Conservation (phyloP, 1,140 invertebrate species). For the Chrysoperla carnea region DNA sequence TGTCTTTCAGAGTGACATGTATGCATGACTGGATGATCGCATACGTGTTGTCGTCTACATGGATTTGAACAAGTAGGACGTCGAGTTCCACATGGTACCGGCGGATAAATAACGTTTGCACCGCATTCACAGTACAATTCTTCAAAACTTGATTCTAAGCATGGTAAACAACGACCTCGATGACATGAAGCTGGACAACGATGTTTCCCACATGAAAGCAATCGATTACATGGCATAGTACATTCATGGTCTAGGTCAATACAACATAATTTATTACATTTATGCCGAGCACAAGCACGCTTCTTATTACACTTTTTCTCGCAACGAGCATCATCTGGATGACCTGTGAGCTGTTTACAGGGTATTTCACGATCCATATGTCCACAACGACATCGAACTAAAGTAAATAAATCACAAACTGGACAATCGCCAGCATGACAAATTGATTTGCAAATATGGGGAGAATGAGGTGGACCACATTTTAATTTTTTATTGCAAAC, state of each 20-base stretch:
- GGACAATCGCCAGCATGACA: conserved; percentile 74
- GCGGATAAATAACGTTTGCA: conserved; percentile 65
- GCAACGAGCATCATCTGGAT: conserved; percentile 58
- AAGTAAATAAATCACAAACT: conserved; percentile 57
- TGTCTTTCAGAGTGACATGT: conserved; percentile 49
- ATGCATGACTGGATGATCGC: conserved; percentile 66
- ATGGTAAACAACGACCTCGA: conserved; percentile 68
- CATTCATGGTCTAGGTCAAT: conserved; percentile 75
- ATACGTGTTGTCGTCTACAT: conserved; percentile 60
- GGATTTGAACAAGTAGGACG: conserved; percentile 59
- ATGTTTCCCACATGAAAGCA: conserved; percentile 69
- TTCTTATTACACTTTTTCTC: conserved; percentile 78
- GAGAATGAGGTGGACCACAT: conserved; percentile 56
- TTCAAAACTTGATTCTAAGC: conserved; percentile 75
- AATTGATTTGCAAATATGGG: conserved; percentile 45
- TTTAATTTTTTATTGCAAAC: conserved; percentile 56
- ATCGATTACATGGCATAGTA: conserved; percentile 60
- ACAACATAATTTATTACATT: conserved; percentile 76
- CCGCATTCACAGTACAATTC: conserved; percentile 89
- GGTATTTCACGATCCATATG: conserved; percentile 63
- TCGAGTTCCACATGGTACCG: conserved; percentile 76
- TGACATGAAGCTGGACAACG: conserved; percentile 81
- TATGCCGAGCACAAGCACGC: conserved; percentile 71
- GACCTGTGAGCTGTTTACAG: conserved; percentile 51
- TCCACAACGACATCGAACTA: conserved; percentile 81